Conservation (phyloP, 2,113 vertebrate species). For the Sterna hirundo region DNA sequence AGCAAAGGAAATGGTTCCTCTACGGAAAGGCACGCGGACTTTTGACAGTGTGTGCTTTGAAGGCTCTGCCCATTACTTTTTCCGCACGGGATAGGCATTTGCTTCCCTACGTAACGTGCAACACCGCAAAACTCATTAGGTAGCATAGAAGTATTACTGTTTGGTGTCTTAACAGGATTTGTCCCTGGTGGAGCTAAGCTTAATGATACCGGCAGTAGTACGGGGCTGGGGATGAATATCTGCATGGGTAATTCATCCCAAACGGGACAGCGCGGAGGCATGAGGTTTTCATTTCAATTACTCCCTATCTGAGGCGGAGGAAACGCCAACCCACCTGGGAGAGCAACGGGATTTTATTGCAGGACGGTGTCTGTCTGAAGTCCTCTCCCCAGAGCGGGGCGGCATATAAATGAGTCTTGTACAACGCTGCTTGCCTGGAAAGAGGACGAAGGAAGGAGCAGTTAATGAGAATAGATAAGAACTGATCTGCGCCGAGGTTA, state of each 20-base stretch:
- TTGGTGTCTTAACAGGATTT: slow-evolving; percentile 4
- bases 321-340: slow-evolving; percentile 39
- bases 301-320: slow-evolving; percentile 11
- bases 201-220: slow-evolving; percentile 35
- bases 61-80: neutral
- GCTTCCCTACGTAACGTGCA: neutral
- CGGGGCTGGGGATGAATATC: neutral
- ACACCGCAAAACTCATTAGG: slow-evolving; percentile 12
- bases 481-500: neutral
- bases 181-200: slow-evolving; percentile 4
- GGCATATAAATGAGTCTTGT: neutral
- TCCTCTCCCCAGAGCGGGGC: neutral
- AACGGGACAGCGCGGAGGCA: slow-evolving; percentile 8
- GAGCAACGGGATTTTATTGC: slow-evolving; percentile 36
- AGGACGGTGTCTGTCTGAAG: neutral
- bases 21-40: neutral
- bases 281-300: slow-evolving; percentile 49
- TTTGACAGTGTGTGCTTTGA: slow-evolving; percentile 29
- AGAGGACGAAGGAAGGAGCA: neutral
- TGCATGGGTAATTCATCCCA: slow-evolving; percentile 29
- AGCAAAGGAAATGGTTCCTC: neutral
- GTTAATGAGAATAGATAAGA: neutral
- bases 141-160: slow-evolving; percentile 50
- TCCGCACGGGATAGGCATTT: neutral
- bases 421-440: neutral